Conservation (phyloP, 1,140 invertebrate species). For the Drosophila repletoides region DNA sequence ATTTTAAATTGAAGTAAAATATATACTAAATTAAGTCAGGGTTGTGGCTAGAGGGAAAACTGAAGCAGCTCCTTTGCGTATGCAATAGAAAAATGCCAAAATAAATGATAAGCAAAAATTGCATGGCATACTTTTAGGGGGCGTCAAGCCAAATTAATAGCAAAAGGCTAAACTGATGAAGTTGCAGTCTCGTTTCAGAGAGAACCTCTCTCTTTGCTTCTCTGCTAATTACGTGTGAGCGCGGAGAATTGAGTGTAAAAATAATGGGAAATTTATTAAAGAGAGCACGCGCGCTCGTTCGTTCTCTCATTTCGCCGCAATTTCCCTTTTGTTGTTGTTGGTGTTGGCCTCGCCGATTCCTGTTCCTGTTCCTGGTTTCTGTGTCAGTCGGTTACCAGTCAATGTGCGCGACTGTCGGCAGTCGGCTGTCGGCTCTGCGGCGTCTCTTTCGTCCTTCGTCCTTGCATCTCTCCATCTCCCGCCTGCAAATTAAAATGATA, state of each 20-base stretch:
- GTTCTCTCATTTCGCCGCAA: constrained; percentile 32
- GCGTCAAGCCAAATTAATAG: background rate
- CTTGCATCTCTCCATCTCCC: background rate
- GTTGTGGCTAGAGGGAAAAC: background rate
- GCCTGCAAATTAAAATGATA: constrained; percentile 65
- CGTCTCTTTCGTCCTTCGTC: background rate
- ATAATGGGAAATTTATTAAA: constrained; percentile 55
- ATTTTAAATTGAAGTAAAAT: constrained; percentile 26
- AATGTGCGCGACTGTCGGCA: constrained; percentile 49
- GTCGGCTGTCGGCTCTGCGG: constrained; percentile 13
- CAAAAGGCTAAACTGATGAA: constrained; percentile 12
- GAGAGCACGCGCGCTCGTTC: constrained; percentile 17
- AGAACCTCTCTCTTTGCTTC: constrained; percentile 1
- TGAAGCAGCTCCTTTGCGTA: background rate
- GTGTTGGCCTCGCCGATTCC: constrained; percentile 15
- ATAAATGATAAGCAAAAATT: background rate
- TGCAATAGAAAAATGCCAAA: constrained; percentile 3
- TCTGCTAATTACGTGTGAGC: background rate
- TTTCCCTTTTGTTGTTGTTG: constrained; percentile 20
- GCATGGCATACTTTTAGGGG: constrained; percentile 13
- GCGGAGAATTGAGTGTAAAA: constrained; percentile 33
- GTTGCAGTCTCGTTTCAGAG: constrained; percentile 40
- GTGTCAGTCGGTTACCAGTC: constrained; percentile 79
- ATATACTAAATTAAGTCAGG: background rate
- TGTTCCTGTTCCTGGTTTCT: constrained; percentile 52